Percentiles rank a stretch among this genome's conserved stretches.
phyloP scores from a whole-genome alignment of 2,797 vertebrate genomes.

The Gymnodraco acuticeps region DNA sequence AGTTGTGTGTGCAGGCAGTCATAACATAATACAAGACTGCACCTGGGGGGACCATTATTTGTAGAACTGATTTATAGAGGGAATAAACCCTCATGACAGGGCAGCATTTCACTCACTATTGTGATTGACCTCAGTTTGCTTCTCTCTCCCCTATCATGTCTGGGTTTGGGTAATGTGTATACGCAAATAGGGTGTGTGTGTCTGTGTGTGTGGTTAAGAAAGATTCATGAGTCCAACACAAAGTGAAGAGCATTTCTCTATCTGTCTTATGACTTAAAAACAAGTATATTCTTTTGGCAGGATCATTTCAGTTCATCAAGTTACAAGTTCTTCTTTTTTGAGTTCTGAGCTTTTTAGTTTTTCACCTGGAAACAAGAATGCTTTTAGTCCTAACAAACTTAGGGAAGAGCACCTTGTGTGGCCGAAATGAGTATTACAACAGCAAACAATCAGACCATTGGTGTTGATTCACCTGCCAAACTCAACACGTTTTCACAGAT shows the following conservation, averaged over 20 bases:
- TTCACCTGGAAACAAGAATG: too few species aligned
- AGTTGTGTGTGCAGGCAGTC: conserved; percentile 30
- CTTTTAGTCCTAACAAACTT: too few species aligned
- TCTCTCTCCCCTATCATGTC: conserved; percentile 20
- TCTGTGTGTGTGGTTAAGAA: conserved; percentile 18
- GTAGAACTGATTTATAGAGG: conserved; percentile 46
- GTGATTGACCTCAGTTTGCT: conserved; percentile 37
- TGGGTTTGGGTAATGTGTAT: conserved; percentile 16
- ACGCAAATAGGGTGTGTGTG: conserved; percentile 2
- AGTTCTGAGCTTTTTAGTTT: too few species aligned
- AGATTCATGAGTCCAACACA: conserved; percentile 64
- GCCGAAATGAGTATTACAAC: too few species aligned
- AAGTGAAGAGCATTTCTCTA: conserved; percentile 36
- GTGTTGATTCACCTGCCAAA: too few species aligned
- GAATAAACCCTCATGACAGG: conserved; percentile 50
- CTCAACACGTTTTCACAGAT: too few species aligned
- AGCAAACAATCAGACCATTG: too few species aligned
- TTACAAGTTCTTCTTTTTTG: too few species aligned
- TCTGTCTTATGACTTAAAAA: background rate
- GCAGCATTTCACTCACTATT: conserved; percentile 20
- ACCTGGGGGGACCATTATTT: conserved; percentile 38
- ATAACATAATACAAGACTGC: conserved; percentile 37
- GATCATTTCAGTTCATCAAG: too few species aligned
- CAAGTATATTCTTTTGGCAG: too few species aligned
- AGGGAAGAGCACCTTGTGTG: too few species aligned